phyloP scores from a whole-genome alignment of 2,888 invertebrate genomes.

The Spilarctia lutea region DNA sequence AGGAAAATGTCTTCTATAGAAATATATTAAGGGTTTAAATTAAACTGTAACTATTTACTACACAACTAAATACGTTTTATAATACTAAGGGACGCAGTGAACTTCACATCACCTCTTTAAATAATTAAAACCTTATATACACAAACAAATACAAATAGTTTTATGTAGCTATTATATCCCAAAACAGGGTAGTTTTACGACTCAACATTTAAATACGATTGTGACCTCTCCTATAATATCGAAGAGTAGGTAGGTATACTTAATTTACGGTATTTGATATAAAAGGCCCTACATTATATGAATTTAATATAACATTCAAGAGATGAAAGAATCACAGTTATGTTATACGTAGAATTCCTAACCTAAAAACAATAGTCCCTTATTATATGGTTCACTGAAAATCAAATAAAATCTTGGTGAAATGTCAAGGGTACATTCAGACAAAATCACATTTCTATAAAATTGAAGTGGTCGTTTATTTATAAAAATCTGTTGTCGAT shows the following conservation, averaged over 20 bases:
- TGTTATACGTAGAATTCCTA: background rate
- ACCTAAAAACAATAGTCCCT: conserved; percentile 3
- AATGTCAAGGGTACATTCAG: background rate
- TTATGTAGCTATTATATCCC: no score
- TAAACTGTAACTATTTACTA: background rate
- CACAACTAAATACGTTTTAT: background rate
- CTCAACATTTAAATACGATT: no score
- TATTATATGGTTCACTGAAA: conserved; percentile 1
- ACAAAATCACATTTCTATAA: conserved; percentile 20
- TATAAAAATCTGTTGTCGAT: conserved; percentile 43
- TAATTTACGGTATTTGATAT: background rate
- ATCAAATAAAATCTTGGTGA: conserved; percentile 11
- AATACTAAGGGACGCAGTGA: no score
- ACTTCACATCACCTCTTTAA: no score
- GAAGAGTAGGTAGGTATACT: background rate
- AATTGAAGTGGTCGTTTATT: conserved; percentile 30
- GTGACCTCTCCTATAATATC: no score
- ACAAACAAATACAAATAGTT: no score
- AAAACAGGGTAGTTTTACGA: no score
- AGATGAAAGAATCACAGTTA: background rate
- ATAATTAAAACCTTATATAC: no score
- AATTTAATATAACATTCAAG: background rate
- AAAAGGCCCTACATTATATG: no score
- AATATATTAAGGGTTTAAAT: background rate
- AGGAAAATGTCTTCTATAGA: conserved; percentile 1